phyloP scores from a whole-genome alignment of 2,797 vertebrate species.

The Gadopsis bispinosus region DNA sequence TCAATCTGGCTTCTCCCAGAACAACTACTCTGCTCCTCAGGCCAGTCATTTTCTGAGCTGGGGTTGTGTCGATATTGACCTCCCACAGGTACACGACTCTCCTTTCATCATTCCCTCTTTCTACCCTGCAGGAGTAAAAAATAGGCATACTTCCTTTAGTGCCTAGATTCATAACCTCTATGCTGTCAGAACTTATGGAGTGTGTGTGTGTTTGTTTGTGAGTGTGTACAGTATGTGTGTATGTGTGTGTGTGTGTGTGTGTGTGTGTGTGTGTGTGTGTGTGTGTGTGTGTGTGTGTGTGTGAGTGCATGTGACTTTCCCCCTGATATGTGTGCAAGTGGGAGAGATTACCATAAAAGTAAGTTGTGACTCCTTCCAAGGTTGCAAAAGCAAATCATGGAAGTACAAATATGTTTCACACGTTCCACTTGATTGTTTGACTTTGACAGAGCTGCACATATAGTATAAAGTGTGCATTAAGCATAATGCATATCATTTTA shows the following conservation, averaged over 20 bases:
- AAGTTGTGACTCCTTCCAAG: conserved; percentile 21
- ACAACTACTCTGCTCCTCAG: conserved; percentile 68
- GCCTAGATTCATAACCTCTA: conserved; percentile 55
- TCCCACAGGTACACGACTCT: conserved; percentile 69
- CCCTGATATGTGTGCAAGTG: neutral
- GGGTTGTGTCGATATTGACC: conserved; percentile 78
- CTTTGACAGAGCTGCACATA: conserved; percentile 26
- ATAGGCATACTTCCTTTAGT: conserved; percentile 37
- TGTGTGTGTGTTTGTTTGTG: conserved; percentile 30
- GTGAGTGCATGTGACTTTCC: conserved; percentile 1
- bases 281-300: neutral
- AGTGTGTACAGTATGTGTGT: neutral
- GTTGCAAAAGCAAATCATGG: conserved; percentile 23
- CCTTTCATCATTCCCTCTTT: conserved; percentile 65
- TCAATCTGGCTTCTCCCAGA: conserved; percentile 70
- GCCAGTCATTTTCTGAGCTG: conserved; percentile 75
- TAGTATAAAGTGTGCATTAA: conserved; percentile 1
- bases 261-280: neutral
- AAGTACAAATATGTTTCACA: conserved; percentile 10
- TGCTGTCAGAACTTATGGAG: conserved; percentile 55
- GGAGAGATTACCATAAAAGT: conserved; percentile 31
- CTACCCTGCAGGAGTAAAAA: conserved; percentile 57
- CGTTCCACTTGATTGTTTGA: conserved; percentile 28
- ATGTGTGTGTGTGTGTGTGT: neutral
- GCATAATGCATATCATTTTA: conserved; percentile 28